Conservation (phyloP, 2,113 vertebrate species). For the Athene noctua region DNA sequence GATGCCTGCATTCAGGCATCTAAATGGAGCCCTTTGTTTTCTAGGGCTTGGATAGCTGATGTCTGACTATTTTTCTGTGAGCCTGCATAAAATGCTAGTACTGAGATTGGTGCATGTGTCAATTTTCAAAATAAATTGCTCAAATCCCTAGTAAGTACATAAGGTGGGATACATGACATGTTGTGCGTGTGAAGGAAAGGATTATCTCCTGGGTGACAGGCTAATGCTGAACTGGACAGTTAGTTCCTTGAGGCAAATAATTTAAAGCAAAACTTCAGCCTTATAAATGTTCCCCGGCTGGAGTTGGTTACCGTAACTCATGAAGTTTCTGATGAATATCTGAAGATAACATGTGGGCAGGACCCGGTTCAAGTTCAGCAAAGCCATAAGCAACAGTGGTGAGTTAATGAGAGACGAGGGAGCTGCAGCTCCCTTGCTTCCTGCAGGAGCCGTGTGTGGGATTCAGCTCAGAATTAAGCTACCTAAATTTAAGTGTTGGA, state of each 20-base stretch:
- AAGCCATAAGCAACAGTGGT: not conserved
- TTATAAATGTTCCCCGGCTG: not conserved
- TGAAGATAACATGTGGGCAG: not conserved
- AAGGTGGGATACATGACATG: not conserved
- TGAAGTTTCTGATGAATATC: not conserved
- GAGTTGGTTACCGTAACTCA: not conserved
- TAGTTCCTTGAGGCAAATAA: not conserved
- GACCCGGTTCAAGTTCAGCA: not conserved
- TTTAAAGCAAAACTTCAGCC: not conserved
- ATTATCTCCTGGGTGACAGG: not conserved
- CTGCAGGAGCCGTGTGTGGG: not conserved
- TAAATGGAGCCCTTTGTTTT: conserved; percentile 47
- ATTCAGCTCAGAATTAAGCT: not conserved
- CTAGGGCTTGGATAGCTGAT: not conserved
- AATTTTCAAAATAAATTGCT: not conserved
- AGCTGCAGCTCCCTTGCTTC: not conserved
- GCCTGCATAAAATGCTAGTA: not conserved
- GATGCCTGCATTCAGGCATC: not conserved
- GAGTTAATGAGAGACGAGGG: not conserved
- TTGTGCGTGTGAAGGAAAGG: not conserved
- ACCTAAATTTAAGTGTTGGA: not conserved
- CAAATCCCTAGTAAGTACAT: not conserved
- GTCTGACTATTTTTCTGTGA: not conserved
- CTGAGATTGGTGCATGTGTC: not conserved
- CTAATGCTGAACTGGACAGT: not conserved